Percentiles rank a stretch among this genome's conserved stretches.
phyloP scores from a whole-genome alignment of 2,888 invertebrate genomes.

The Rhopalosiphum nymphaeae region DNA sequence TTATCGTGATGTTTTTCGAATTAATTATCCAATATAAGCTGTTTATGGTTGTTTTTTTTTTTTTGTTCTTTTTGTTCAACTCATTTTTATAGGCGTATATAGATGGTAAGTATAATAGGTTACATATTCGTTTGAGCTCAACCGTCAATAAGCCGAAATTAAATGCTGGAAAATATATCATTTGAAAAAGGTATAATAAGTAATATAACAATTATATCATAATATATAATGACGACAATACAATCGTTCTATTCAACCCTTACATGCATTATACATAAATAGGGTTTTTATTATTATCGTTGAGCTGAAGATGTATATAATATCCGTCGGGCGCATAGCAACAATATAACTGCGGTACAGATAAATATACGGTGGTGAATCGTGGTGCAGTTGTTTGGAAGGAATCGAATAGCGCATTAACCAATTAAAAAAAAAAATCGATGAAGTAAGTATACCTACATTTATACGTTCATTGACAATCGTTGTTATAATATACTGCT shows the following conservation, averaged over 20 bases:
- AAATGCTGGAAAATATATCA: slow-evolving; percentile 49
- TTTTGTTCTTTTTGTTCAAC: neutral
- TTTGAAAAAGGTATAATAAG: neutral
- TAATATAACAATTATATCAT: neutral
- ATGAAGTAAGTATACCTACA: no score
- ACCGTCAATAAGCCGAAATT: slow-evolving; percentile 39
- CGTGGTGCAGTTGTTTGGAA: slow-evolving; percentile 6
- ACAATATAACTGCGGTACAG: neutral
- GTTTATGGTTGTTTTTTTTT: neutral
- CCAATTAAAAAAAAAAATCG: slow-evolving; percentile 27
- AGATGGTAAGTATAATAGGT: neutral
- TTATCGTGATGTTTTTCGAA: neutral
- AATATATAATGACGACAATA: slow-evolving; percentile 2
- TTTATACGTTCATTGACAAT: slow-evolving; percentile 22
- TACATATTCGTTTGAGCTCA: neutral
- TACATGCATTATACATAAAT: neutral
- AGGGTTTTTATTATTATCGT: neutral
- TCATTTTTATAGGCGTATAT: no score
- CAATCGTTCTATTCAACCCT: neutral
- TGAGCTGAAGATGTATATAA: neutral
- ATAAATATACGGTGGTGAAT: slow-evolving; percentile 1
- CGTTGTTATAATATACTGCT: neutral
- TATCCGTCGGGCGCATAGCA: neutral
- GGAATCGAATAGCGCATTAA: neutral
- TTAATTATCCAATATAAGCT: neutral